phyloP scores from a whole-genome alignment of 2,888 invertebrate species.

The Drosophila gaucha region DNA sequence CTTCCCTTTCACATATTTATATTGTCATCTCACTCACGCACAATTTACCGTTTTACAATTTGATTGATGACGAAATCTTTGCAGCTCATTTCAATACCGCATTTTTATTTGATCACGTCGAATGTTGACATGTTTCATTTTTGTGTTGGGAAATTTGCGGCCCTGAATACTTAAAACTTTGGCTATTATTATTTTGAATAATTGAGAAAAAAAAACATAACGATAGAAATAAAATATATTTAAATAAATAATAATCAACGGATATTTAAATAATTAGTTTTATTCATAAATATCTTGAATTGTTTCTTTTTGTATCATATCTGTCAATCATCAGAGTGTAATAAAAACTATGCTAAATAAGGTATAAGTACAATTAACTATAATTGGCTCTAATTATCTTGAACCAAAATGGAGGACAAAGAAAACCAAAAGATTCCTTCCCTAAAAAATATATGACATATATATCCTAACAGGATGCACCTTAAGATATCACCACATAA shows the following conservation, averaged over 20 bases:
- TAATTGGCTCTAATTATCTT: no score
- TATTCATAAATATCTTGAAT: background rate
- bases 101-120: slow-evolving; percentile 31
- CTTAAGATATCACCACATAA: background rate
- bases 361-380: no score
- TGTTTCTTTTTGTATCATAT: background rate
- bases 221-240: background rate
- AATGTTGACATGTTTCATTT: slow-evolving; percentile 20
- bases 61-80: slow-evolving; percentile 63
- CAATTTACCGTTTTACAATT: slow-evolving; percentile 42
- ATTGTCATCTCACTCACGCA: slow-evolving; percentile 54
- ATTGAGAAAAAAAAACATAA: background rate
- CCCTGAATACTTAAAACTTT: slow-evolving; percentile 12
- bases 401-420: background rate
- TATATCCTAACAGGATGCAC: background rate
- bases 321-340: background rate
- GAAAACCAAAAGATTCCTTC: background rate
- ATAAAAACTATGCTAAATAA: no score
- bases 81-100: slow-evolving; percentile 27
- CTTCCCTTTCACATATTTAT: slow-evolving; percentile 2
- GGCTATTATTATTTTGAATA: background rate
- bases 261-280: background rate
- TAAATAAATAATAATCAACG: background rate
- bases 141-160: slow-evolving; percentile 8
- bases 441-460: background rate